Evolutionary conservation across 2,888 invertebrate genomes (phyloP), one percentile per base, ranked within the genome.

Genomic region (Volucella inanis): DNA sequence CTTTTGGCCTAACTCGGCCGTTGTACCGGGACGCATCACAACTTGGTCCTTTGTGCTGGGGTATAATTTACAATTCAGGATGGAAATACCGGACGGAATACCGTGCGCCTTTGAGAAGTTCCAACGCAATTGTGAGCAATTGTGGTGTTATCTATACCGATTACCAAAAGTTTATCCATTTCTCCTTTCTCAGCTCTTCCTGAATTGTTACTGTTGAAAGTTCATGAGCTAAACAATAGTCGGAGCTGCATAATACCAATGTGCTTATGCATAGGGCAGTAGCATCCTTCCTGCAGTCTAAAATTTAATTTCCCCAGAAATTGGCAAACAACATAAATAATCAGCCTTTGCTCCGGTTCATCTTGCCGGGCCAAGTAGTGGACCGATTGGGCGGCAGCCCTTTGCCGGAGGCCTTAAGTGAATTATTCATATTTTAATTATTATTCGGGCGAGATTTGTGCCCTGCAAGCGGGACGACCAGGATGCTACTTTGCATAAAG

Each of bases 381-480:
- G 31, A 52, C 12, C 41, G 52, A 68, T 22, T 22, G 22, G 22
- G 22, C 22, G 22, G 75, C 59, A 39, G 39, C 47, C 54, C 11
- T n/a, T 62, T 64, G 62, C 78, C 57, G 64, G 55, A 11, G 18
- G 78, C 55, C 61, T 55, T 77, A 77, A 77, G 68, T 77, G 77
- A 77, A 77, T 77, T 68, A 77, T 77, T 68, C 77, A 77, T 68
- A 67, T 77, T 77, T 77, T 77, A 77, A 77, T 77, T 77, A 77
- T 68, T 75, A 77, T 77, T 61, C 39, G 18, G 43, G 22, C 10
- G 22, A 43, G 41, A 43, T 15, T 65, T n/a, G 41, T n/a, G 18
- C 39, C 18, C 22, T 22, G 22, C 22, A 22, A 6, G 31, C 31
- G n/a, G 15, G 12, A 12, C 38, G 2, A 2, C 11, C 11, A 18